Base-by-base conservation (phyloP, 1,140 invertebrate species). In the Heliothis virescens region DNA sequence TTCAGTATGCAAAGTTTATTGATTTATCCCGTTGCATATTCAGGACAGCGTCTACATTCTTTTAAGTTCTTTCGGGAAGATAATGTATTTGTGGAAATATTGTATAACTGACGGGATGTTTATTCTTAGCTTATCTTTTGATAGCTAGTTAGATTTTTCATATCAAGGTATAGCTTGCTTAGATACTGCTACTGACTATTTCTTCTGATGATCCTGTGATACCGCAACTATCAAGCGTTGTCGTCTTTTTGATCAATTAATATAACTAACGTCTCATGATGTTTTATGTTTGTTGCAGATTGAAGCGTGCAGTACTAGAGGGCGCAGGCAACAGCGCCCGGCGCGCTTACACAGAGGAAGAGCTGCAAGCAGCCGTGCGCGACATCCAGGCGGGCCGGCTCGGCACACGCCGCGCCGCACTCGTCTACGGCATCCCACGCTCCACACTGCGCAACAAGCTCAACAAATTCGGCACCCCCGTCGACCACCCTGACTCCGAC, bases 391-490 rank as follows among this genome's bases (percentile, higher is more conserved):
- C 97, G 89, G 98, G 98, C 5, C 98, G 98, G 90, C 95, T 99
- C 77, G 98, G 98, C 63, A 99, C 98, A 1, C 95, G 98, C 48
- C 96, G 99, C 79, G 98, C 98, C 0, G 98, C 99, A 50, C 98
- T 98, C 41, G 97, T 99, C 81, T 99, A 99, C 92, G 98, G 98
- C 78, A 99, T 99, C 90, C 99, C 99, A 4, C 96, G 99, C 73
- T 99, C 98, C 73, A 99, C 98, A 2, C 96, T 99, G 7, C 96
- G 98, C 57, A 99, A 99, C 95, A 99, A 99, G 95, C 97, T 98
- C 86, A 99, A 98, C 95, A 99, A 98, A 92, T 95, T 98, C 87
- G 97, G 97, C 75, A 96, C 97, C 89, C 95, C 96, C 74, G 95
- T 96, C 83, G 90, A 96, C 93, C 85, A 95, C 95, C 93, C 85